Evolutionary conservation across 2,888 invertebrate genomes (phyloP), one percentile per base, ranked within the genome.

Genomic region (Trachelus tabidus): DNA sequence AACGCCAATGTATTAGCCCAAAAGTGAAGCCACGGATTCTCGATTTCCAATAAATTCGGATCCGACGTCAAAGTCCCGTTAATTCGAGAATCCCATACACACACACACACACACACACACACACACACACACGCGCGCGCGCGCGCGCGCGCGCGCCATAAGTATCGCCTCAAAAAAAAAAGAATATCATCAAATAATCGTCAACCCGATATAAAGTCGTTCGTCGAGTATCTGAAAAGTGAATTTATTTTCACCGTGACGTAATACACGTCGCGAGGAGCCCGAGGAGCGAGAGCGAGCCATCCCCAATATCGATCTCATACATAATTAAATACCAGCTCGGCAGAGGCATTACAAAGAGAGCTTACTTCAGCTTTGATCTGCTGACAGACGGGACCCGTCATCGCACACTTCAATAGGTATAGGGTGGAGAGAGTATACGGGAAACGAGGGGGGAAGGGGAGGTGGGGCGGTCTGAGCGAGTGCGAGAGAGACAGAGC

Each of bases 261-360:
- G 56, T 35, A 37, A 30, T 12, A 34, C 56, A 34, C 56, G 68
- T 40, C 12, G 75, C 34, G 73, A 76, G 79, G 78, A 81, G 79
- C 80, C 80, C 83, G 79, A 80, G 79, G 80, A 34, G 71, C 87
- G 89, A 37, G 31, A 31, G 37, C 4, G 37, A 12, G 37, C 12
- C 12, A 12, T 37, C 90, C 89, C 87, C 85, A 89, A 89, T 91
- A 91, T 91, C 90, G 91, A 91, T 91, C 89, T 88, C 89, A 88
- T 91, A 88, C 91, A 91, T 91, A 91, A 91, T 91, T 91, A 91
- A 91, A 91, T 91, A 91, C 88, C 89, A 88, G 88, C 87, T 85
- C 86, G 85, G 87, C 87, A 88, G 88, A 89, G 89, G 89, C 89
- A 90, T 89, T 89, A 91, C 91, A 91, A 91, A 91, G 90, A 90